phyloP scores from a whole-genome alignment of 2,113 vertebrate species.

The Phalacrocorax carbo region DNA sequence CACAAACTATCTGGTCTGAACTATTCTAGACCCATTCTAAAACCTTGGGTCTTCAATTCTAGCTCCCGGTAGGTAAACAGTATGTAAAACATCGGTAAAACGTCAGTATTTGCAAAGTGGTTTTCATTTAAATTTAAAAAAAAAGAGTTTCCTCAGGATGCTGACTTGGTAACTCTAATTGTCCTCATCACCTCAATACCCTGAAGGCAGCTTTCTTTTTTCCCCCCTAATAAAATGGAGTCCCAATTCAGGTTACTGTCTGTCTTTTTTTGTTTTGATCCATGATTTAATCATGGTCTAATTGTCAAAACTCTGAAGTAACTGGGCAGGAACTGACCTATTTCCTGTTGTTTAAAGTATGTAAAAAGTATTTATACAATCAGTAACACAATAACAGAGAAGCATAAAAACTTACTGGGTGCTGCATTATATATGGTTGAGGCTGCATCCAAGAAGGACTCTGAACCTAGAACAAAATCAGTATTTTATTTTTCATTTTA shows the following conservation, averaged over 20 bases:
- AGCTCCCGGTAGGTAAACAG: neutral
- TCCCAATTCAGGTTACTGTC: neutral
- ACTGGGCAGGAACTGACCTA: neutral
- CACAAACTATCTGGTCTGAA: neutral
- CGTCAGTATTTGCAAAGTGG: neutral
- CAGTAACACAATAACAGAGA: neutral
- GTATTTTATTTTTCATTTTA: neutral
- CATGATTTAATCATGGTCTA: neutral
- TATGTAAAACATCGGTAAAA: neutral
- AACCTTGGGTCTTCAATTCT: neutral
- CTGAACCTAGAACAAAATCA: constrained; percentile 84
- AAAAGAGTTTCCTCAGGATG: neutral
- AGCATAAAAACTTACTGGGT: constrained; percentile 86
- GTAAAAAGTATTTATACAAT: neutral
- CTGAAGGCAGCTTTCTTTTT: neutral
- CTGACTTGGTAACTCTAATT: neutral
- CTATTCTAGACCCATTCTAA: neutral
- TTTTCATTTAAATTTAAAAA: neutral
- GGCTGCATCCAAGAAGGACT: constrained; percentile 97
- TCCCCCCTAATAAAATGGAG: neutral
- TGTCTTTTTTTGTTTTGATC: neutral
- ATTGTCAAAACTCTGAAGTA: neutral
- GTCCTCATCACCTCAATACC: neutral
- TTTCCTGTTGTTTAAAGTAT: neutral
- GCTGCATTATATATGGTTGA: constrained; percentile 96